These are phyloP conservation scores for Geotrypetes seraphini DNA, from an alignment of 2,797 vertebrate genomes.

Conservation along the genomic window DNA sequence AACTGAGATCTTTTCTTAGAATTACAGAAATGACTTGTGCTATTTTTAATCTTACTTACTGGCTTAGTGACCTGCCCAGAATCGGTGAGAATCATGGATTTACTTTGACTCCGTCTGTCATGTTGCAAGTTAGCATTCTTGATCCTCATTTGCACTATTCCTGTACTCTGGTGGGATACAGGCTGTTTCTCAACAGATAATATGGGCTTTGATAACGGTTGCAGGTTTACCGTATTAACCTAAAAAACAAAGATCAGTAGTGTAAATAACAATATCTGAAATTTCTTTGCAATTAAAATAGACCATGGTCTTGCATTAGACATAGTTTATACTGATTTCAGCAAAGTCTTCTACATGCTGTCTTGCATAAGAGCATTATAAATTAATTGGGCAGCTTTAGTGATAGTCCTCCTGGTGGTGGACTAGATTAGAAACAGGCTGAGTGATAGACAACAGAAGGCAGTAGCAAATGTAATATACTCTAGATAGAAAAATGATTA, in stretches of 20 bases:
- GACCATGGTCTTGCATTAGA: neutral
- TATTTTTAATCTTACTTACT: conserved; percentile 49
- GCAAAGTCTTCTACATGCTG: too few species aligned
- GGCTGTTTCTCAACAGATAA: conserved; percentile 37
- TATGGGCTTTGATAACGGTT: conserved; percentile 37
- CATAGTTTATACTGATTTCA: too few species aligned
- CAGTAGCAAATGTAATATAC: too few species aligned
- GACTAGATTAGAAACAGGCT: too few species aligned
- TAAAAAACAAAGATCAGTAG: conserved; percentile 33
- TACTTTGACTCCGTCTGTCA: conserved; percentile 82
- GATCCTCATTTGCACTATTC: conserved; percentile 71
- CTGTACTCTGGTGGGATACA: conserved; percentile 40
- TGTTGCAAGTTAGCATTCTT: conserved; percentile 60
- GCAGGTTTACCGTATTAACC: conserved; percentile 39
- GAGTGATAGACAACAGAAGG: too few species aligned
- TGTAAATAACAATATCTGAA: conserved; percentile 13
- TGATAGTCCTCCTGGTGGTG: too few species aligned
- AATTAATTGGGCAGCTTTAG: too few species aligned
- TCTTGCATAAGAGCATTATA: too few species aligned
- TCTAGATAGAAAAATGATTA: too few species aligned
- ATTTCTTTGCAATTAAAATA: neutral
- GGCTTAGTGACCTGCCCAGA: conserved; percentile 55
- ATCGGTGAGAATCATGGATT: conserved; percentile 83
- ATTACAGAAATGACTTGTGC: too few species aligned
- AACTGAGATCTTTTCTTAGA: too few species aligned